These are phyloP conservation scores for Papilio glaucus DNA, from an alignment of 1,140 invertebrate species.

Conservation along the genomic window DNA sequence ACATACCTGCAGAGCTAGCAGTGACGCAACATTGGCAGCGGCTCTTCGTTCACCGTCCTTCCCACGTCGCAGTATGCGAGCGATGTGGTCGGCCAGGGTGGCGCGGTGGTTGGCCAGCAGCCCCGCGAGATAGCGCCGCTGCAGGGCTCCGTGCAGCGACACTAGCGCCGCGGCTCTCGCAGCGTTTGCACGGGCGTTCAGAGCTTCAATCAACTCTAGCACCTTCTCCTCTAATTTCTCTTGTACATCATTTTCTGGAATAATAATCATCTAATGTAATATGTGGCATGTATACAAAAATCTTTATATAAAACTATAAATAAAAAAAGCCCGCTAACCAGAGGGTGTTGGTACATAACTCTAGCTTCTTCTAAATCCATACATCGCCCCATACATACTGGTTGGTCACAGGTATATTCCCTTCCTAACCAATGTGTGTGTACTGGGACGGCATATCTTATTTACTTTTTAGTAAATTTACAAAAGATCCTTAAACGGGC, in stretches of 20 bases:
- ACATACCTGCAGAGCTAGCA: slow-evolving; percentile 93
- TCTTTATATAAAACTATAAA: too few species aligned
- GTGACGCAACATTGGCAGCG: slow-evolving; percentile 90
- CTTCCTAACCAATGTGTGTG: too few species aligned
- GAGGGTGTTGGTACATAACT: too few species aligned
- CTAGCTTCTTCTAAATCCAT: too few species aligned
- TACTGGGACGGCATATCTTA: too few species aligned
- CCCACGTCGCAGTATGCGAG: slow-evolving; percentile 92
- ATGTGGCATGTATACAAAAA: too few species aligned
- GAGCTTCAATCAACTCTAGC: slow-evolving; percentile 92
- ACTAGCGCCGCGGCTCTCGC: slow-evolving; percentile 90
- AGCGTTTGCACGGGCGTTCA: slow-evolving; percentile 93
- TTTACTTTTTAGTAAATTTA: too few species aligned
- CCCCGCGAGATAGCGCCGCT: slow-evolving; percentile 91
- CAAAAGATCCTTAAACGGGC: too few species aligned
- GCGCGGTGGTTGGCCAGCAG: slow-evolving; percentile 90
- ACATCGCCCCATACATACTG: too few species aligned
- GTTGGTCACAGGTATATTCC: too few species aligned
- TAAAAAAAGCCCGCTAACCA: too few species aligned
- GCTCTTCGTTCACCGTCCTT: slow-evolving; percentile 90
- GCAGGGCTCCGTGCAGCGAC: slow-evolving; percentile 89
- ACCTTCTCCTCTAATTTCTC: slow-evolving; percentile 96
- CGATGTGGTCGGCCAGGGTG: slow-evolving; percentile 92
- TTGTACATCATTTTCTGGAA: slow-evolving; percentile 83
- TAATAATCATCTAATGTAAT: background rate